phyloP scores from a whole-genome alignment of 2,888 invertebrate species.

The Leptopterna dolabrata region DNA sequence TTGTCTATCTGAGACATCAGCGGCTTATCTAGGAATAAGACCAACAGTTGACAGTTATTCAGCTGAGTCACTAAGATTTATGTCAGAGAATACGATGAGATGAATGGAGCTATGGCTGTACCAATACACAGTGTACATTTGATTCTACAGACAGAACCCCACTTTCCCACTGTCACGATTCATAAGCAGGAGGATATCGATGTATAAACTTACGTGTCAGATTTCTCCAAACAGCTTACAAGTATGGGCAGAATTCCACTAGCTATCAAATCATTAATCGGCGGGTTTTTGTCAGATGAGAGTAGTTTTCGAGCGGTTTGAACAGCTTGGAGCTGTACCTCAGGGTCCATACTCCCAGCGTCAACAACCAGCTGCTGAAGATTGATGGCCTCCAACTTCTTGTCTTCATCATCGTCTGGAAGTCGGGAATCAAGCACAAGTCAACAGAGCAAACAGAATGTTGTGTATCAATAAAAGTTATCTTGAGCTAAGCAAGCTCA shows the following conservation, averaged over 20 bases:
- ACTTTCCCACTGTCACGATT: no score
- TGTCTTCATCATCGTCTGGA: conserved; percentile 63
- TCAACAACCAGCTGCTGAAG: conserved; percentile 84
- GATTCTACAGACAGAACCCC: no score
- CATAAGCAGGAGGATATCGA: no score
- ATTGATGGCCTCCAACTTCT: conserved; percentile 73
- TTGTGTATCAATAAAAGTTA: not conserved
- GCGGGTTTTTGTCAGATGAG: conserved; percentile 97
- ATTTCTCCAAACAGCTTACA: conserved; percentile 86
- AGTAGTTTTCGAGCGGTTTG: conserved; percentile 95
- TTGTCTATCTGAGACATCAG: no score
- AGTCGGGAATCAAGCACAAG: conserved; percentile 52
- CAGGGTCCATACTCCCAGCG: conserved; percentile 85
- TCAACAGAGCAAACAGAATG: not conserved
- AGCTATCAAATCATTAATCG: conserved; percentile 94
- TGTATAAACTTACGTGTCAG: conserved; percentile 73
- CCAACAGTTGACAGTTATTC: no score
- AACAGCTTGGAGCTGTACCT: conserved; percentile 88
- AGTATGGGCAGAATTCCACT: conserved; percentile 96
- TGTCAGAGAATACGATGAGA: no score
- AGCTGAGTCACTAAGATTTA: no score
- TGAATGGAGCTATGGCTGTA: no score
- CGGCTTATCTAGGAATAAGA: no score
- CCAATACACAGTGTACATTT: no score
- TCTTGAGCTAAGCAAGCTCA: not conserved